Evolutionary conservation across 2,113 vertebrate genomes (phyloP).

Genomic region (Pholis gunnellus): DNA sequence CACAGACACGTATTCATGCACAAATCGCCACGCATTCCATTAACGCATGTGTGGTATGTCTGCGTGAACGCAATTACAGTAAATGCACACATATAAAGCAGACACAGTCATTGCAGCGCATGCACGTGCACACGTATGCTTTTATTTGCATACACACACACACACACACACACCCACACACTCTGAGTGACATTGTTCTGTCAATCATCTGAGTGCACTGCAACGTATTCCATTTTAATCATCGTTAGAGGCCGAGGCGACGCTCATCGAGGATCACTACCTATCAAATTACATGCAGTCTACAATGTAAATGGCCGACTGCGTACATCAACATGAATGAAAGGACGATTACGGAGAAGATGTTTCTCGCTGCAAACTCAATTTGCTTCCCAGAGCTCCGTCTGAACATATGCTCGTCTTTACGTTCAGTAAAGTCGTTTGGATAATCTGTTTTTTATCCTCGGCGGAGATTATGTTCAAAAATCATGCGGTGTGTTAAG

Average conservation of each 20-base stretch:
- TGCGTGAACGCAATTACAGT: neutral
- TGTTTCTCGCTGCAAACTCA: conserved; percentile 33
- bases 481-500: neutral
- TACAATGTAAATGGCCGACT: conserved; percentile 40
- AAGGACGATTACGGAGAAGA: conserved; percentile 25
- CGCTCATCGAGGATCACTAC: conserved; percentile 57
- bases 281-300: conserved; percentile 61
- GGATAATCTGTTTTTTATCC: conserved; percentile 31
- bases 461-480: neutral
- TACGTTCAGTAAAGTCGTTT: conserved; percentile 8
- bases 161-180: conserved; percentile 8
- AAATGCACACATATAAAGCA: neutral
- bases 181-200: conserved; percentile 64
- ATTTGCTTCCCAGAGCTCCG: conserved; percentile 16
- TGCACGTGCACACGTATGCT: conserved; percentile 12
- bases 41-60: neutral
- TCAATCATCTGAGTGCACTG: conserved; percentile 61
- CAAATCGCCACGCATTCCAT: conserved; percentile 22
- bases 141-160: neutral
- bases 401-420: conserved; percentile 13
- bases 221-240: conserved; percentile 61
- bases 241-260: conserved; percentile 48
- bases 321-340: conserved; percentile 48
- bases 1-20: neutral
- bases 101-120: conserved; percentile 8